phyloP scores from a whole-genome alignment of 2,797 vertebrate genomes.

The Micromesistius poutassou region DNA sequence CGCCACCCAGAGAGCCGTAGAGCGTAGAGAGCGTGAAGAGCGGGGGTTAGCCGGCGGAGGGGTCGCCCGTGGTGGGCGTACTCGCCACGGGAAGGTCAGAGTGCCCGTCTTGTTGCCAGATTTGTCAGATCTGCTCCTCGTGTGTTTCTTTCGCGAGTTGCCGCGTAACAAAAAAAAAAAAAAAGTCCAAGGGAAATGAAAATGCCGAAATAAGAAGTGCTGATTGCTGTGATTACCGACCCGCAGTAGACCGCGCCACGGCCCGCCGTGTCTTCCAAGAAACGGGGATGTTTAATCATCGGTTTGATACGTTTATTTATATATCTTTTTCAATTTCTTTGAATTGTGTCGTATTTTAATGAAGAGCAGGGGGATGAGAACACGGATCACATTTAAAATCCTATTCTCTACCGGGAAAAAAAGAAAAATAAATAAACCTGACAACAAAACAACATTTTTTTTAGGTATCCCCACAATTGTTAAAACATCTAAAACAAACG shows the following conservation, averaged over 20 bases:
- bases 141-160: slow-evolving; percentile 69
- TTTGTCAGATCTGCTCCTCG: slow-evolving; percentile 67
- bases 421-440: too few relatives aligned
- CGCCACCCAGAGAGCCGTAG: slow-evolving; percentile 69
- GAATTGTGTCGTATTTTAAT: slow-evolving; percentile 25
- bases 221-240: slow-evolving; percentile 63
- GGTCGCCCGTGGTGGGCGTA: slow-evolving; percentile 73
- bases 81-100: slow-evolving; percentile 77
- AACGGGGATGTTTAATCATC: slow-evolving; percentile 12
- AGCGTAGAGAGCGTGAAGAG: too few relatives aligned
- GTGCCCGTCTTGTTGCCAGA: slow-evolving; percentile 78
- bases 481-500: too few relatives aligned
- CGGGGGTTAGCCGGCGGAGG: slow-evolving; percentile 70
- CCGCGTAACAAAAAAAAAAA: too few relatives aligned
- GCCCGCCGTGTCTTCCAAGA: slow-evolving; percentile 42
- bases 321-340: slow-evolving; percentile 22
- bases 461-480: too few relatives aligned
- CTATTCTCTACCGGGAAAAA: too few relatives aligned
- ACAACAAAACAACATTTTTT: too few relatives aligned
- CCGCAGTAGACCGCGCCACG: slow-evolving; percentile 24
- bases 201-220: slow-evolving; percentile 60
- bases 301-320: neutral
- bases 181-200: slow-evolving; percentile 44
- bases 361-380: neutral
- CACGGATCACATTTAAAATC: too few relatives aligned